A percentile compares a stretch with the other conserved stretches of the same genome.
These are phyloP conservation scores for Spodoptera littoralis DNA, from an alignment of 2,888 invertebrate species.

Conservation along the genomic window DNA sequence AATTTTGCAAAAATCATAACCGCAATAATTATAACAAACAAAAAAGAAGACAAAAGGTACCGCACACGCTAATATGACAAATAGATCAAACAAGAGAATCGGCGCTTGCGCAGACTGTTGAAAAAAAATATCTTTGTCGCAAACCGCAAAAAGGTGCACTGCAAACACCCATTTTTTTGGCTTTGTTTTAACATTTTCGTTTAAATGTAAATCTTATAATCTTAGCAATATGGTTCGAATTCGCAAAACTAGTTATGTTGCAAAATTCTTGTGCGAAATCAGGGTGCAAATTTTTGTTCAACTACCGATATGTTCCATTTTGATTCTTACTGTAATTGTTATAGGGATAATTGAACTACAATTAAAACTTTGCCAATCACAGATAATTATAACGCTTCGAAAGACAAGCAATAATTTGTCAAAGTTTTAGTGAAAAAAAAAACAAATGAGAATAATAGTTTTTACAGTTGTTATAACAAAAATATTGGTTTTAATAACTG, in stretches of 20 bases:
- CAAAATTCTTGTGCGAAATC: slow-evolving; percentile 32
- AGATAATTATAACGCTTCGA: slow-evolving; percentile 65
- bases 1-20: slow-evolving; percentile 51
- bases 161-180: slow-evolving; percentile 33
- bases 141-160: slow-evolving; percentile 69
- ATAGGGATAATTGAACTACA: slow-evolving; percentile 4
- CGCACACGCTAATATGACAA: slow-evolving; percentile 72
- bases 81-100: slow-evolving; percentile 73
- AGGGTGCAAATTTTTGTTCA: neutral
- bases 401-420: slow-evolving; percentile 73
- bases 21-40: slow-evolving; percentile 53
- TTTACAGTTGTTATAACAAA: slow-evolving; percentile 61
- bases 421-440: slow-evolving; percentile 64
- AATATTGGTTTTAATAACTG: slow-evolving; percentile 72
- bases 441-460: slow-evolving; percentile 59
- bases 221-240: fast-evolving
- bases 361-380: slow-evolving; percentile 3
- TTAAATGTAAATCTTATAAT: neutral
- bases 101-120: slow-evolving; percentile 64
- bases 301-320: neutral
- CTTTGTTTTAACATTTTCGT: slow-evolving; percentile 17
- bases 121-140: slow-evolving; percentile 75
- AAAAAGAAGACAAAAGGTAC: slow-evolving; percentile 65
- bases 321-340: neutral
- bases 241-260: neutral